Conservation (phyloP, 2,113 vertebrate genomes). For the Odontesthes bonariensis region DNA sequence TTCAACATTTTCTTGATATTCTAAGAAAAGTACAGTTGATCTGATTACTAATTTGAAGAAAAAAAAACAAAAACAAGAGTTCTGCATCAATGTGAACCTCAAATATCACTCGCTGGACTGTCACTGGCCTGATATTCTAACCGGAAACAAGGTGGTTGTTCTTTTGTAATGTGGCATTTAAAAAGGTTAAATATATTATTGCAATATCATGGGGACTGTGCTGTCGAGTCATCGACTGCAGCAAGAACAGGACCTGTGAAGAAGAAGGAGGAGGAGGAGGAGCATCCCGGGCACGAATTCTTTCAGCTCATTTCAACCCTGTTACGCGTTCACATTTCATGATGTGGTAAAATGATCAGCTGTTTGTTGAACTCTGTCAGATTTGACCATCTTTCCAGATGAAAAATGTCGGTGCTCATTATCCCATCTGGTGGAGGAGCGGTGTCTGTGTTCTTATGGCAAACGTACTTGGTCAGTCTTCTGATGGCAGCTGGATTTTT, state of each 20-base stretch:
- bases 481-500: constrained; percentile 1
- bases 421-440: background rate
- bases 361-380: background rate
- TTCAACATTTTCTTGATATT: background rate
- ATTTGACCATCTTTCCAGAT: background rate
- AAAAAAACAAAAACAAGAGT: background rate
- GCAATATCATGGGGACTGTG: background rate
- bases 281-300: background rate
- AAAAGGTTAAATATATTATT: background rate
- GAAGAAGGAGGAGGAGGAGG: background rate
- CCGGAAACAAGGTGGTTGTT: background rate
- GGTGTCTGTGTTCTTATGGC: background rate
- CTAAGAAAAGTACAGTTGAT: background rate
- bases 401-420: background rate
- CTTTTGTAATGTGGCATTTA: background rate
- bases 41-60: background rate
- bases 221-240: background rate
- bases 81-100: constrained; percentile 23
- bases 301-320: background rate
- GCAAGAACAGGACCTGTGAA: constrained; percentile 4
- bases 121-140: background rate
- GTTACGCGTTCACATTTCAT: background rate
- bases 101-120: background rate
- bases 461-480: constrained; percentile 1
- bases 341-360: background rate